Conservation (phyloP, 2,888 invertebrate species). For the Ophonus ardosiacus region DNA sequence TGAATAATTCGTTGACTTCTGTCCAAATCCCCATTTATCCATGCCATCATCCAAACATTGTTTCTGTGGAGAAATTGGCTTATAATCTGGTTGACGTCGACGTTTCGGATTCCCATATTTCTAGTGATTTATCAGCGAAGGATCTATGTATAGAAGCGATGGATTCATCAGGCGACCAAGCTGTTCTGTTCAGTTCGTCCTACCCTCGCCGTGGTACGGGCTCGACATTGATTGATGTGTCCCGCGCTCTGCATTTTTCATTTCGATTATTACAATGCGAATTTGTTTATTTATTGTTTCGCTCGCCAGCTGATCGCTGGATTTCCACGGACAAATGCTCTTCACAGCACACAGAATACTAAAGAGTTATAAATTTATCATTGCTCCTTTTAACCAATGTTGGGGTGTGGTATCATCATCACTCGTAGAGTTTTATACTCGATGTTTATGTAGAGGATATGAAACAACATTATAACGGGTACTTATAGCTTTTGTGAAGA, state of each 20-base stretch:
- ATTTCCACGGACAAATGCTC: neutral
- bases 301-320: slow-evolving; percentile 12
- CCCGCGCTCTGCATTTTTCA: slow-evolving; percentile 67
- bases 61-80: slow-evolving; percentile 38
- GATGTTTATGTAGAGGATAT: too few relatives aligned
- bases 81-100: slow-evolving; percentile 43
- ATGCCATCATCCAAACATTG: slow-evolving; percentile 37
- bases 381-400: neutral
- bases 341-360: neutral
- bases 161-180: slow-evolving; percentile 47
- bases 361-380: neutral
- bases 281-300: slow-evolving; percentile 66
- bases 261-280: slow-evolving; percentile 67
- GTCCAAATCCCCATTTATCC: slow-evolving; percentile 33
- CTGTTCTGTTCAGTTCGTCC: neutral
- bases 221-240: slow-evolving; percentile 69
- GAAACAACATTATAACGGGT: too few relatives aligned
- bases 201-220: neutral
- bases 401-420: neutral
- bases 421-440: too few relatives aligned
- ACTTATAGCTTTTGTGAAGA: too few relatives aligned
- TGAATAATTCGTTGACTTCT: slow-evolving; percentile 29
- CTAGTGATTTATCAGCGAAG: slow-evolving; percentile 53
- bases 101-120: slow-evolving; percentile 57
- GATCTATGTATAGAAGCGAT: slow-evolving; percentile 59